phyloP scores from a whole-genome alignment of 2,113 vertebrate species.

The Arenaria interpres region DNA sequence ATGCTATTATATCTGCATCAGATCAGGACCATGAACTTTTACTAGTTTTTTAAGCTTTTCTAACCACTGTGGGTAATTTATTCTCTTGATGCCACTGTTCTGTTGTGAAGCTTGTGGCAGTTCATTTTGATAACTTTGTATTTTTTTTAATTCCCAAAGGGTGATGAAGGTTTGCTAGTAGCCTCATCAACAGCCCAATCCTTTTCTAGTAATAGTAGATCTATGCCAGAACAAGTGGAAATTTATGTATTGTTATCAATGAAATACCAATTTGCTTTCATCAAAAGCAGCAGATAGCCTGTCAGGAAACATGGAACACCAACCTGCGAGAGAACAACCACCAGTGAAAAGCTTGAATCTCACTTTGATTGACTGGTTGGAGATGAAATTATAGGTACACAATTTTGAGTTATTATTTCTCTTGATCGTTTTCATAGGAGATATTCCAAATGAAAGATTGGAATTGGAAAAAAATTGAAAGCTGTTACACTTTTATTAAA shows the following conservation, averaged over 20 bases:
- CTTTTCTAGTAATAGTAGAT: neutral
- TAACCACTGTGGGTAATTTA: neutral
- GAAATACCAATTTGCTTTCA: neutral
- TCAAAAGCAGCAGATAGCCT: neutral
- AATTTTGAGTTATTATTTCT: neutral
- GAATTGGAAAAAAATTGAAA: neutral
- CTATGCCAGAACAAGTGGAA: neutral
- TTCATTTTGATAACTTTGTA: neutral
- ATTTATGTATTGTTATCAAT: neutral
- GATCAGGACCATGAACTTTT: neutral
- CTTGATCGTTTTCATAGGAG: neutral
- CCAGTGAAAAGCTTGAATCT: neutral
- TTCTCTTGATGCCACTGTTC: neutral
- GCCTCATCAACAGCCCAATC: neutral
- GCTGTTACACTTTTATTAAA: neutral
- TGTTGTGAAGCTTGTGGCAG: neutral
- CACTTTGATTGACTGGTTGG: neutral
- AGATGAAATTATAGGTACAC: neutral
- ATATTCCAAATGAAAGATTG: too few species aligned
- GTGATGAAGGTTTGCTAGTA: neutral
- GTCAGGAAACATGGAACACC: neutral
- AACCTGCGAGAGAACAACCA: neutral
- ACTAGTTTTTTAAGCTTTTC: constrained; percentile 1
- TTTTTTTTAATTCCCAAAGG: neutral
- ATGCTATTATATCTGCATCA: neutral